Conservation (phyloP, 2,888 invertebrate genomes). For the Notodonta dromedarius region DNA sequence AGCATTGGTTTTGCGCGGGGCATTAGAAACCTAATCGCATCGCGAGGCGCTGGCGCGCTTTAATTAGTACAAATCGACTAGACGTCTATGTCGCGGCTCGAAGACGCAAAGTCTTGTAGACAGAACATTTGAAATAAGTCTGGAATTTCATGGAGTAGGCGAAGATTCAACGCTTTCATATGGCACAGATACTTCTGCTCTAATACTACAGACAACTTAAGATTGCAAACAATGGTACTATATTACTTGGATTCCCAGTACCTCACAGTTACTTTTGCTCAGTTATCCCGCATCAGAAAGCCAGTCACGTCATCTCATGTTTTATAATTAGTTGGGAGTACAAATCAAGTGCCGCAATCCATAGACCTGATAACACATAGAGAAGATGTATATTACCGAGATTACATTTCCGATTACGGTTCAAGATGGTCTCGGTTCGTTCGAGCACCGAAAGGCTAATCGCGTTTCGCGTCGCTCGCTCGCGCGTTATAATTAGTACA, state of each 20-base stretch:
- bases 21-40: too few relatives aligned
- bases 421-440: constrained; percentile 26
- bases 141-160: background rate
- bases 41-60: too few relatives aligned
- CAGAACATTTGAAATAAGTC: background rate
- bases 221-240: background rate
- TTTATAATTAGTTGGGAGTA: constrained; percentile 1
- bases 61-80: background rate
- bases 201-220: too few relatives aligned
- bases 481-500: constrained; percentile 84
- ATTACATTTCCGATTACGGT: constrained; percentile 6
- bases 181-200: too few relatives aligned
- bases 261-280: background rate
- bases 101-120: background rate
- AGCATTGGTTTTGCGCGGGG: too few relatives aligned
- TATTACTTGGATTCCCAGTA: background rate
- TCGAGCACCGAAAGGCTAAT: constrained; percentile 72
- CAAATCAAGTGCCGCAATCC: background rate
- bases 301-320: background rate
- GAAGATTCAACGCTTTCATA: too few relatives aligned
- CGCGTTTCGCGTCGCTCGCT: constrained; percentile 65
- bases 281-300: background rate
- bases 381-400: constrained; percentile 5
- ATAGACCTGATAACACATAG: constrained; percentile 1
- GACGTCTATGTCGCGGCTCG: background rate